phyloP scores from a whole-genome alignment of 2,113 vertebrate genomes.

The Lampris megalopsis region DNA sequence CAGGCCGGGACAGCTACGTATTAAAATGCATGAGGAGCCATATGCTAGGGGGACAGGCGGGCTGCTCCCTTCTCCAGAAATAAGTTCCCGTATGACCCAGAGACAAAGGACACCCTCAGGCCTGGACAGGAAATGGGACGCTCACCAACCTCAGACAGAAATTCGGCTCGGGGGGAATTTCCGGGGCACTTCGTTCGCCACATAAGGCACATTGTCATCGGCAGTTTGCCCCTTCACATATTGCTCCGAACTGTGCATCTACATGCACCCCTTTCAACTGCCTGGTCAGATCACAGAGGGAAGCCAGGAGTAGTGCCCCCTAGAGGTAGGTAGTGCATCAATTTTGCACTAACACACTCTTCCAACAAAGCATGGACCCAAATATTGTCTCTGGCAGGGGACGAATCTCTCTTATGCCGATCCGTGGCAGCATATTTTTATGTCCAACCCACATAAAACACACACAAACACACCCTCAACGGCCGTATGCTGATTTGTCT shows the following conservation, averaged over 20 bases:
- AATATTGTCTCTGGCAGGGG: too few species aligned
- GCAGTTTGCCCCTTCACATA: slow-evolving; percentile 9
- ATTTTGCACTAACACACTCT: too few species aligned
- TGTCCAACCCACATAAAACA: background rate
- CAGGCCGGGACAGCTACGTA: slow-evolving; percentile 46
- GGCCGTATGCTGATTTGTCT: background rate
- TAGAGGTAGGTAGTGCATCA: too few species aligned
- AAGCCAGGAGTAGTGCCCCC: too few species aligned
- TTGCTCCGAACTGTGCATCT: too few species aligned
- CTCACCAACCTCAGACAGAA: slow-evolving; percentile 49
- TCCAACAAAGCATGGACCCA: too few species aligned
- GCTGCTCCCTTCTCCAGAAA: slow-evolving; percentile 61
- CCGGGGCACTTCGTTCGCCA: background rate
- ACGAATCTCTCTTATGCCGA: too few species aligned
- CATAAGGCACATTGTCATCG: background rate
- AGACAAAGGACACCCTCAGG: slow-evolving; percentile 62
- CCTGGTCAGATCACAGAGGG: too few species aligned
- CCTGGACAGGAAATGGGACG: slow-evolving; percentile 27
- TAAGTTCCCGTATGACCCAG: slow-evolving; percentile 52
- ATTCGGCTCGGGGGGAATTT: slow-evolving; percentile 10
- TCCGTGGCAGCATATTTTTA: background rate
- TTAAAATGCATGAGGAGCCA: slow-evolving; percentile 79
- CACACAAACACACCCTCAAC: background rate
- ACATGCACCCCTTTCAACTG: too few species aligned
- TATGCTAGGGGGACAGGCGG: slow-evolving; percentile 55